A percentile compares a stretch with the other conserved stretches of the same genome.
Conservation (phyloP, 2,113 vertebrate genomes). For the Aptenodytes patagonicus region DNA sequence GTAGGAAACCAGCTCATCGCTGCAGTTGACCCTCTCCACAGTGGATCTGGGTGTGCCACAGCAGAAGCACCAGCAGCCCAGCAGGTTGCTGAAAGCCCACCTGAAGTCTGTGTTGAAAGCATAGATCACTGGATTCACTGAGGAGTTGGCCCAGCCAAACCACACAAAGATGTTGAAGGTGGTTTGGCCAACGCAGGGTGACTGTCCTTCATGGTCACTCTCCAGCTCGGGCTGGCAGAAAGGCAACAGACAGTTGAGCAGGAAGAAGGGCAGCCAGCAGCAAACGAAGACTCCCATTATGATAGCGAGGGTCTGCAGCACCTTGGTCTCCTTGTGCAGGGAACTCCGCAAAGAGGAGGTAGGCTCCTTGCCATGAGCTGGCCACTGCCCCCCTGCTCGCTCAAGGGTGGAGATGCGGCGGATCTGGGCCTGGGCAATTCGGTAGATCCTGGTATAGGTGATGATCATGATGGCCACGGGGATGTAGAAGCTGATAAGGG, state of each 20-base stretch:
- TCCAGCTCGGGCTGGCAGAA: conserved; percentile 64
- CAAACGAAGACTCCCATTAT: conserved; percentile 86
- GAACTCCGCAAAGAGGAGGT: conserved; percentile 70
- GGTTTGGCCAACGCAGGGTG: conserved; percentile 74
- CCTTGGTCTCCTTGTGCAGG: conserved; percentile 84
- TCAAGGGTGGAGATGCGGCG: conserved; percentile 79
- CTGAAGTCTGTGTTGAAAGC: conserved; percentile 82
- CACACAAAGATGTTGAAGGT: conserved; percentile 83
- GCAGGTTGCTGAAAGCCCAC: conserved; percentile 77
- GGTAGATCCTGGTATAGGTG: conserved; percentile 82
- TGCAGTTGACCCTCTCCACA: conserved; percentile 77
- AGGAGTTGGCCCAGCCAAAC: conserved; percentile 86
- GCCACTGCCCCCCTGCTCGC: conserved; percentile 68
- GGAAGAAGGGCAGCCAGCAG: conserved; percentile 86
- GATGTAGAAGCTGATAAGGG: conserved; percentile 74
- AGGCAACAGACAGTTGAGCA: conserved; percentile 82
- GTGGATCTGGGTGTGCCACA: conserved; percentile 33
- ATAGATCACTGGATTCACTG: conserved; percentile 82
- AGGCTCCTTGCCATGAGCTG: conserved; percentile 36
- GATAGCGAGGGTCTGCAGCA: conserved; percentile 81
- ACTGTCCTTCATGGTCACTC: not conserved
- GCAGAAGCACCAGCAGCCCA: conserved; percentile 73
- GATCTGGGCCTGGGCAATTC: conserved; percentile 84
- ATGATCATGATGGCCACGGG: conserved; percentile 82
- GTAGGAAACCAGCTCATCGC: conserved; percentile 78